Conservation (phyloP, 2,797 vertebrate species). For the Coendou prehensilis region DNA sequence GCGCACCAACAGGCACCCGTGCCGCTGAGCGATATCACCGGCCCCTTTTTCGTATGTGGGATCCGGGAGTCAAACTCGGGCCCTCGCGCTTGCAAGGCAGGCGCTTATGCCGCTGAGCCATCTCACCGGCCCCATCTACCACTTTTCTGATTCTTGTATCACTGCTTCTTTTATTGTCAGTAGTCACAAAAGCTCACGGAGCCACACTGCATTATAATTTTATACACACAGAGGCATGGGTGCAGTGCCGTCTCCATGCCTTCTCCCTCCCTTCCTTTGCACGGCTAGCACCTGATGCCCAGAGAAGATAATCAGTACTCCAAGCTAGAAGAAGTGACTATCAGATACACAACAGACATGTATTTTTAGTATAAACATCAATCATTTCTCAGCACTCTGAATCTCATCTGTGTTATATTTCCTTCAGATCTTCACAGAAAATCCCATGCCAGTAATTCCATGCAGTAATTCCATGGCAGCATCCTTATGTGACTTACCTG, state of each 20-base stretch:
- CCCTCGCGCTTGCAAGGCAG: no score
- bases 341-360: not conserved
- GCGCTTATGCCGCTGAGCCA: no score
- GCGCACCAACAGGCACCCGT: no score
- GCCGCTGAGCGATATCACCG: no score
- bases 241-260: not conserved
- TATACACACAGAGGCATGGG: not conserved
- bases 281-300: not conserved
- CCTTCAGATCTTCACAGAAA: slow-evolving; percentile 36
- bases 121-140: no score
- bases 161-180: not conserved
- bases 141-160: slow-evolving; percentile 3
- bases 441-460: not conserved
- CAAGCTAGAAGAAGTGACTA: slow-evolving; percentile 8
- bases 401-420: not conserved
- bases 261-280: not conserved
- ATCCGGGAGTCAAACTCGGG: no score
- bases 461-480: not conserved
- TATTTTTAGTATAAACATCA: slow-evolving; percentile 22
- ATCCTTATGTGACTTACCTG: slow-evolving; percentile 89
- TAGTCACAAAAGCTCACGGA: not conserved
- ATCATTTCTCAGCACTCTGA: slow-evolving; percentile 55
- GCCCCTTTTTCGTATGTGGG: no score
- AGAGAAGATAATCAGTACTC: slow-evolving; percentile 26
- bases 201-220: not conserved